These are phyloP conservation scores for Alouatta caraya DNA, from an alignment of 2,797 vertebrate genomes.

Conservation along the genomic window DNA sequence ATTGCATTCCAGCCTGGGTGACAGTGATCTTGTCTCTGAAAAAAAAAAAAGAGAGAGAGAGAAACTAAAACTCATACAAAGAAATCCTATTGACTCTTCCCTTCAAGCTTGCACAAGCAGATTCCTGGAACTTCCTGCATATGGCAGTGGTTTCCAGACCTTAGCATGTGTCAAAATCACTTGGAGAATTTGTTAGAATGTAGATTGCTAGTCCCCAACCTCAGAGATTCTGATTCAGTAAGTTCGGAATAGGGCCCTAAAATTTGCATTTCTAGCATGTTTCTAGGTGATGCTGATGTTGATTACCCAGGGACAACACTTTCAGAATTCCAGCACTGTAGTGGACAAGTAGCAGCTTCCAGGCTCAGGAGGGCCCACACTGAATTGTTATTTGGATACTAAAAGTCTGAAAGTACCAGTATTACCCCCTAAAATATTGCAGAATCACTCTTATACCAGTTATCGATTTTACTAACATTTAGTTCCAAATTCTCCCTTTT, in stretches of 20 bases:
- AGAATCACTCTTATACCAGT: background rate
- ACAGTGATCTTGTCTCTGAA: background rate
- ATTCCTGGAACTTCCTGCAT: background rate
- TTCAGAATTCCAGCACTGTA: background rate
- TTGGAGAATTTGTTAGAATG: background rate
- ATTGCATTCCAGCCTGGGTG: background rate
- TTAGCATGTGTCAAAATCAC: background rate
- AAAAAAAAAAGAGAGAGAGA: background rate
- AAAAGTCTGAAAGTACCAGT: background rate
- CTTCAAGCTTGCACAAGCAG: background rate
- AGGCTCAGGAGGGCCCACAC: background rate
- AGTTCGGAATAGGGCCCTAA: background rate
- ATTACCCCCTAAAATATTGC: background rate
- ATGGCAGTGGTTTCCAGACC: background rate
- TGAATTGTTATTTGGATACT: background rate
- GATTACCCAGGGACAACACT: background rate
- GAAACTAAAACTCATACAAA: background rate
- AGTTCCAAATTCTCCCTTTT: background rate
- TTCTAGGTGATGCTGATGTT: background rate
- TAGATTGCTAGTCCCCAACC: background rate
- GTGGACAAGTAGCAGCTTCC: background rate
- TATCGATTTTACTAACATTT: background rate
- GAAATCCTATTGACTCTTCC: background rate
- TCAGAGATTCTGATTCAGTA: background rate
- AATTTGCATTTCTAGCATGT: background rate